Conservation (phyloP, 2,113 vertebrate species). For the Plotosus lineatus region DNA sequence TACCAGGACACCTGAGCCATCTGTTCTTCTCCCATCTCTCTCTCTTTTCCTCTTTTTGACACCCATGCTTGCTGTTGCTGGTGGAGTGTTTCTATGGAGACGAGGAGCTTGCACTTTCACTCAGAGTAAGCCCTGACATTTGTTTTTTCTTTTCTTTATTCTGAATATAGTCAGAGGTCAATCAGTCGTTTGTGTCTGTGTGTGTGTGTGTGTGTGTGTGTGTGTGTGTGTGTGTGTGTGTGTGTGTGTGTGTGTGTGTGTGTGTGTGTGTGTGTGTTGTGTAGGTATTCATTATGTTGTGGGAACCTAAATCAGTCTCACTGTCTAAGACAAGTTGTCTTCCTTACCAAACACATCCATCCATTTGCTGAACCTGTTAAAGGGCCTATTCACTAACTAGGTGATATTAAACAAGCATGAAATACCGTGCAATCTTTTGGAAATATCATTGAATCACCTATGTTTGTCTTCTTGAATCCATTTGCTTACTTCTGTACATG, state of each 20-base stretch:
- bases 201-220: conserved; percentile 29
- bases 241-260: conserved; percentile 35
- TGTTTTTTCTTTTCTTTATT: conserved; percentile 38
- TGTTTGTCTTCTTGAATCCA: too few relatives aligned
- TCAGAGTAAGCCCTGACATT: conserved; percentile 70
- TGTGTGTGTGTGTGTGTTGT: conserved; percentile 23
- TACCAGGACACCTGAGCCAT: conserved; percentile 39
- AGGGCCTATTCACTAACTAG: too few relatives aligned
- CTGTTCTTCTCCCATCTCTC: conserved; percentile 60
- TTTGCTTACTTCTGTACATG: too few relatives aligned
- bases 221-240: conserved; percentile 10
- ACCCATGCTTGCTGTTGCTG: conserved; percentile 68
- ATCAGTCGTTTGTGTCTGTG: too few relatives aligned
- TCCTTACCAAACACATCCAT: too few relatives aligned
- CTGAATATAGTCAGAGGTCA: conserved; percentile 34
- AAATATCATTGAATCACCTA: too few relatives aligned
- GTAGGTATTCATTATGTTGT: too few relatives aligned
- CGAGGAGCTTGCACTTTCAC: conserved; percentile 66
- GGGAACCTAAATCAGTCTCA: too few relatives aligned
- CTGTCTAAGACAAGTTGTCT: too few relatives aligned
- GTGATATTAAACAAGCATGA: too few relatives aligned
- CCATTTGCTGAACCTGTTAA: too few relatives aligned
- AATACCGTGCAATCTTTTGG: too few relatives aligned
- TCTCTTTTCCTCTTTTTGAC: conserved; percentile 73
- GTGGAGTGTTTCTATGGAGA: conserved; percentile 78